These are phyloP conservation scores for Scartelaos histophorus DNA, from an alignment of 2,113 vertebrate species.

Conservation along the genomic window DNA sequence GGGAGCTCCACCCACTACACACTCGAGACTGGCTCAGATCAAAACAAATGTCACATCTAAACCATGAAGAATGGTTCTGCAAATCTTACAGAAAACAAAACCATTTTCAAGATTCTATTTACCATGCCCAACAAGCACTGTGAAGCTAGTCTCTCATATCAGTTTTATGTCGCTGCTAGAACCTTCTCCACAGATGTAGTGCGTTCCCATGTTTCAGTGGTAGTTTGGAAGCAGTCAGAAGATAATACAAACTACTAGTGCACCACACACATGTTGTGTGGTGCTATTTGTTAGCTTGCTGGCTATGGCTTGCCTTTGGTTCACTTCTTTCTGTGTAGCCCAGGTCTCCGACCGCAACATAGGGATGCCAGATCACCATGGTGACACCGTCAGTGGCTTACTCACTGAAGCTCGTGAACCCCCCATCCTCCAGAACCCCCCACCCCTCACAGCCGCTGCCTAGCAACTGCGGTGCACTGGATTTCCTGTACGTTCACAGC, in stretches of 20 bases:
- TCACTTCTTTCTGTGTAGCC: slow-evolving; percentile 69
- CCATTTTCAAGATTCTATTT: not conserved
- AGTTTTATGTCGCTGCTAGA: too few species aligned
- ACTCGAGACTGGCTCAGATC: too few species aligned
- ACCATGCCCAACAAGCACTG: too few species aligned
- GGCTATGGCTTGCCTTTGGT: slow-evolving; percentile 43
- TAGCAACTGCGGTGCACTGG: slow-evolving; percentile 78
- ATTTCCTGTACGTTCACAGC: slow-evolving; percentile 71
- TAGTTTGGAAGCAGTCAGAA: slow-evolving; percentile 9
- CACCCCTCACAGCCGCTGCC: slow-evolving; percentile 52
- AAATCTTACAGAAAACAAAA: not conserved
- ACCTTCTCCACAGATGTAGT: not conserved
- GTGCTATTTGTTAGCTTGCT: slow-evolving; percentile 48
- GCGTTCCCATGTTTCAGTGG: not conserved
- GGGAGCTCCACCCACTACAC: too few species aligned
- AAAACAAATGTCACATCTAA: not conserved
- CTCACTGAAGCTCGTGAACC: slow-evolving; percentile 68
- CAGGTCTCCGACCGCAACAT: slow-evolving; percentile 75
- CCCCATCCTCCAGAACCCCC: slow-evolving; percentile 22
- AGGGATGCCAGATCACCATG: slow-evolving; percentile 80
- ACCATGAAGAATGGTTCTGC: not conserved
- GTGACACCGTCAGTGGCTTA: slow-evolving; percentile 75
- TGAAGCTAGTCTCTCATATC: too few species aligned
- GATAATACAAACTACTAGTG: slow-evolving; percentile 3
- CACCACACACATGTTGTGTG: slow-evolving; percentile 34